A percentile compares a stretch with the other conserved stretches of the same genome.
Conservation (phyloP, 2,888 invertebrate species). For the Smittia sp. region DNA sequence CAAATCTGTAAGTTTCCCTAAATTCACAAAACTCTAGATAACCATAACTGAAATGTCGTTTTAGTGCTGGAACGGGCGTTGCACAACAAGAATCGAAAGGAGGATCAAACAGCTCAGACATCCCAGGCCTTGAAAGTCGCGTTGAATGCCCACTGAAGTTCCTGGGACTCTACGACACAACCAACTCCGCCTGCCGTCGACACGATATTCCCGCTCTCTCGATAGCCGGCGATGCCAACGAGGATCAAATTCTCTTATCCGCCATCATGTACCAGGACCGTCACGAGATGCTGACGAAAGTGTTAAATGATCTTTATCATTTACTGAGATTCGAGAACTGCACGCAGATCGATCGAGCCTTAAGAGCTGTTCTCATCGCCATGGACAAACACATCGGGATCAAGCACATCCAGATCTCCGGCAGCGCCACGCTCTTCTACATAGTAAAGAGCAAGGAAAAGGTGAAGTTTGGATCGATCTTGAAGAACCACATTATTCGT, state of each 20-base stretch:
- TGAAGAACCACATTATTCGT: conserved; percentile 77
- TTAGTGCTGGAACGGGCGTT: conserved; percentile 72
- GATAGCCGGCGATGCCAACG: conserved; percentile 89
- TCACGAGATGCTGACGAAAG: conserved; percentile 68
- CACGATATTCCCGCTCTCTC: conserved; percentile 87
- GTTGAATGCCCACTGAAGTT: conserved; percentile 79
- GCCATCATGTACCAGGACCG: conserved; percentile 80
- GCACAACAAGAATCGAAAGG: conserved; percentile 57
- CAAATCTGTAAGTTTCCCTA: conserved; percentile 64
- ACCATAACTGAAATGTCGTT: not conserved
- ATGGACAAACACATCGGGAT: conserved; percentile 86
- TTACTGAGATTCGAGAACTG: conserved; percentile 81
- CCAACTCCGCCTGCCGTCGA: conserved; percentile 83
- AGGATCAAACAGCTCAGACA: conserved; percentile 62
- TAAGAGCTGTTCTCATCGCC: conserved; percentile 79
- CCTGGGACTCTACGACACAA: conserved; percentile 87
- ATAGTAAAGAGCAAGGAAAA: conserved; percentile 87
- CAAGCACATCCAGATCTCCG: conserved; percentile 89
- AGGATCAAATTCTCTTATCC: conserved; percentile 84
- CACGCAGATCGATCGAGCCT: conserved; percentile 69
- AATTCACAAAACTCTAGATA: not conserved
- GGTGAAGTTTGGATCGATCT: conserved; percentile 65
- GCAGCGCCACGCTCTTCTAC: conserved; percentile 92
- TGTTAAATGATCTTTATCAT: conserved; percentile 88
- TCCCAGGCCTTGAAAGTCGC: conserved; percentile 79